These are phyloP conservation scores for Cynocephalus volans DNA, from an alignment of 2,113 vertebrate genomes.

Conservation along the genomic window DNA sequence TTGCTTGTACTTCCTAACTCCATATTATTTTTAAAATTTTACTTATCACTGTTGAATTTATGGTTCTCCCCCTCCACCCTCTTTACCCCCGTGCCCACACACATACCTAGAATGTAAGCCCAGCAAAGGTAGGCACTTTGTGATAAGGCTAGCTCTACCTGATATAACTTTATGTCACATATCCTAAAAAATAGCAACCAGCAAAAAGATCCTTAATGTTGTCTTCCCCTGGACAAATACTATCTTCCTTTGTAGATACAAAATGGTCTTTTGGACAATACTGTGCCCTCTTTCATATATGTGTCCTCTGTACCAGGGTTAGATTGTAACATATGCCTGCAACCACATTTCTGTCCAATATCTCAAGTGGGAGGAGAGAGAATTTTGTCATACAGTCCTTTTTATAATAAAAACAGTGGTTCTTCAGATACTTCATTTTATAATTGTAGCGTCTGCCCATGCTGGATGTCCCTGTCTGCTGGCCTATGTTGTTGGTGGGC, in stretches of 20 bases:
- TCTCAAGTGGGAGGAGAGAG: background rate
- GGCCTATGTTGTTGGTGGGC: background rate
- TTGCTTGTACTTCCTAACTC: background rate
- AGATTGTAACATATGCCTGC: background rate
- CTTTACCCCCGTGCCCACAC: fast-evolving
- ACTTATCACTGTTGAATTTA: background rate
- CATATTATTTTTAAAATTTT: background rate
- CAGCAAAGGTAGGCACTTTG: background rate
- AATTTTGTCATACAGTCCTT: background rate
- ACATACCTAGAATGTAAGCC: background rate
- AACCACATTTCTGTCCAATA: background rate
- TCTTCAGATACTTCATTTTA: background rate
- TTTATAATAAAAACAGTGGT: background rate
- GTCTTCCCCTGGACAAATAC: background rate
- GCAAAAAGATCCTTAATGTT: background rate
- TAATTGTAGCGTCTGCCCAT: background rate
- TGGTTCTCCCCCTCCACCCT: background rate
- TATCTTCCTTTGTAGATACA: background rate
- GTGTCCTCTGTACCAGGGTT: background rate
- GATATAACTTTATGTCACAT: background rate
- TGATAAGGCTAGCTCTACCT: background rate
- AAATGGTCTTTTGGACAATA: background rate
- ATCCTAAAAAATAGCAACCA: background rate
- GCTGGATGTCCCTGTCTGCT: background rate
- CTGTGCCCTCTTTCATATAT: background rate